Conservation (phyloP, 1,140 invertebrate species). For the Lordiphosa clarofinis region DNA sequence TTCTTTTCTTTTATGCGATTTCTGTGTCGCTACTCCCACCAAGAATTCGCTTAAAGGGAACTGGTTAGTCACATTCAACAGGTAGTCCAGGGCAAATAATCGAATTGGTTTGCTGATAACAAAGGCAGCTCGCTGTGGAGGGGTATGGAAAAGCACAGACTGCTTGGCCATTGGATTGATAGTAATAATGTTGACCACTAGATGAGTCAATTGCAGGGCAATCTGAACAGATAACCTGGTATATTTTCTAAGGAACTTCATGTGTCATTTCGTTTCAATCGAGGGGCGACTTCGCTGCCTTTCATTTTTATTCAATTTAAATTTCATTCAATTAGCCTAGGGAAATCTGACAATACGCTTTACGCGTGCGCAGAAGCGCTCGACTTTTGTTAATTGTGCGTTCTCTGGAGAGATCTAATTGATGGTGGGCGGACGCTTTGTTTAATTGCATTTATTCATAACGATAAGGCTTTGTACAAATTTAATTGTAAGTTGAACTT, state of each 20-base stretch:
- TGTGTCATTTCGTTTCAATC: too few relatives aligned
- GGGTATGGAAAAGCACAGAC: conserved; percentile 4
- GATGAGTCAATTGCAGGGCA: too few relatives aligned
- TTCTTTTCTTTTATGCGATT: conserved; percentile 26
- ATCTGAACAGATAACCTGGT: too few relatives aligned
- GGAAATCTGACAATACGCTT: conserved; percentile 50
- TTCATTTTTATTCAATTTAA: conserved; percentile 55
- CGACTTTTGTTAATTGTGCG: conserved; percentile 7
- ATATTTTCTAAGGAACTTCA: conserved; percentile 13
- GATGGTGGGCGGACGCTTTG: conserved; percentile 60
- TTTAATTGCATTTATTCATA: conserved; percentile 61
- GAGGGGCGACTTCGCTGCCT: neutral
- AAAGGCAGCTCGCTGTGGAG: conserved; percentile 37
- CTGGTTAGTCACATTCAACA: conserved; percentile 13
- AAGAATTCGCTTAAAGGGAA: conserved; percentile 13
- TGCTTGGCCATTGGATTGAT: conserved; percentile 23
- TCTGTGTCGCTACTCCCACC: conserved; percentile 36
- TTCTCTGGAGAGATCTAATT: conserved; percentile 33
- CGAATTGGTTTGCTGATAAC: conserved; percentile 29
- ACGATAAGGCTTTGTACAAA: conserved; percentile 39
- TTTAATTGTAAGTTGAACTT: conserved; percentile 21
- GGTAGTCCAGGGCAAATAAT: conserved; percentile 19
- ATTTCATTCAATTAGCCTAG: conserved; percentile 68
- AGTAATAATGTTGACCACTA: neutral
- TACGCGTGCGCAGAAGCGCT: conserved; percentile 34